phyloP scores from a whole-genome alignment of 2,797 vertebrate genomes.

The Allobates femoralis region DNA sequence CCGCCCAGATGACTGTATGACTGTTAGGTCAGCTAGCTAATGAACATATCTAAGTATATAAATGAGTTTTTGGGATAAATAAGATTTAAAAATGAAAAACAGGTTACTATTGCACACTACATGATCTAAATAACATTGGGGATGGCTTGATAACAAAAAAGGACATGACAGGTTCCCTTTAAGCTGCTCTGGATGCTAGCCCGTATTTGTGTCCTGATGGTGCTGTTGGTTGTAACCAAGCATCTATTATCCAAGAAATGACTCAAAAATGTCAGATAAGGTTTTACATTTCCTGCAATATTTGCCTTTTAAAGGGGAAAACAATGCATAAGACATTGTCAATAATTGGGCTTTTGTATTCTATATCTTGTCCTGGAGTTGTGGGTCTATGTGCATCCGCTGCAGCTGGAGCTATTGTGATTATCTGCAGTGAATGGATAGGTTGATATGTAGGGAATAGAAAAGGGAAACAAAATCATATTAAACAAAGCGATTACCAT shows the following conservation, averaged over 20 bases:
- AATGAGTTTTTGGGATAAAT: too few species aligned
- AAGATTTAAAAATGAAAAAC: too few species aligned
- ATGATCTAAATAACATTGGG: too few species aligned
- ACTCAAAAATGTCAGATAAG: background rate
- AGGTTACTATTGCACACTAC: too few species aligned
- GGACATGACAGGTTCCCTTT: too few species aligned
- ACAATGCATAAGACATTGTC: background rate
- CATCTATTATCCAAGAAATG: background rate
- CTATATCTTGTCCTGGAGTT: background rate
- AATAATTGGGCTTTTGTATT: constrained; percentile 10
- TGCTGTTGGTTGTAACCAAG: background rate
- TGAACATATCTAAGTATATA: too few species aligned
- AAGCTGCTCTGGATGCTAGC: too few species aligned
- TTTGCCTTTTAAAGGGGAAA: background rate
- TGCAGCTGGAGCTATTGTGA: background rate
- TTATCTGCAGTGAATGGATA: background rate
- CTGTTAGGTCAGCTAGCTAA: too few species aligned
- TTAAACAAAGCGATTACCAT: constrained; percentile 11
- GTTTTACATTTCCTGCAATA: background rate
- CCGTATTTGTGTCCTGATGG: background rate
- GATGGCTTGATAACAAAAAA: too few species aligned
- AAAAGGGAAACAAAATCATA: background rate
- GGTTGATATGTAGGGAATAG: background rate
- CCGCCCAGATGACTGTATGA: too few species aligned
- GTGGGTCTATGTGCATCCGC: background rate